These are phyloP conservation scores for Athetis lepigone DNA, from an alignment of 2,888 invertebrate species.

Conservation along the genomic window DNA sequence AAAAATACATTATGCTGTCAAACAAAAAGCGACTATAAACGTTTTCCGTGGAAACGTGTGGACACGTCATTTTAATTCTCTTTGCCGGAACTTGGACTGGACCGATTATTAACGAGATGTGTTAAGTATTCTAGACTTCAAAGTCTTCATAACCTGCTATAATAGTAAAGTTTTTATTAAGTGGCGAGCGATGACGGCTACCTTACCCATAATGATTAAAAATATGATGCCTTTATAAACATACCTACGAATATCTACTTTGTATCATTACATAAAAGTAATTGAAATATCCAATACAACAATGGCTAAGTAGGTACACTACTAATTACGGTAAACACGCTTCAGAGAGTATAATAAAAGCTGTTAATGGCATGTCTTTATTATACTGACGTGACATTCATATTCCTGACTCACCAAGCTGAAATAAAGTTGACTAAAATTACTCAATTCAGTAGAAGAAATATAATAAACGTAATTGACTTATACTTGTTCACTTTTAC, in stretches of 20 bases:
- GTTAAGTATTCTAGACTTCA: constrained; percentile 20
- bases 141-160: not conserved
- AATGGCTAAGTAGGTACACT: not conserved
- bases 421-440: constrained; percentile 7
- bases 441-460: constrained; percentile 5
- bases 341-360: not conserved
- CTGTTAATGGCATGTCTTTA: not conserved
- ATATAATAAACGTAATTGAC: constrained; percentile 14
- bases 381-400: not conserved
- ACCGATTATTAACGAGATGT: constrained; percentile 22
- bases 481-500: too few species aligned
- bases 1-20: constrained; percentile 82
- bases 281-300: not conserved
- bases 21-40: constrained; percentile 71
- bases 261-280: not conserved
- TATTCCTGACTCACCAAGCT: not conserved
- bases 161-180: constrained; percentile 15
- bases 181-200: not conserved
- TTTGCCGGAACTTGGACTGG: constrained; percentile 26
- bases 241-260: not conserved
- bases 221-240: not conserved
- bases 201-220: not conserved
- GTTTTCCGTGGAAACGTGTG: constrained; percentile 65
- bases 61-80: constrained; percentile 57
- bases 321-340: not conserved